phyloP scores from a whole-genome alignment of 2,113 vertebrate species.

The Lagopus leucura region DNA sequence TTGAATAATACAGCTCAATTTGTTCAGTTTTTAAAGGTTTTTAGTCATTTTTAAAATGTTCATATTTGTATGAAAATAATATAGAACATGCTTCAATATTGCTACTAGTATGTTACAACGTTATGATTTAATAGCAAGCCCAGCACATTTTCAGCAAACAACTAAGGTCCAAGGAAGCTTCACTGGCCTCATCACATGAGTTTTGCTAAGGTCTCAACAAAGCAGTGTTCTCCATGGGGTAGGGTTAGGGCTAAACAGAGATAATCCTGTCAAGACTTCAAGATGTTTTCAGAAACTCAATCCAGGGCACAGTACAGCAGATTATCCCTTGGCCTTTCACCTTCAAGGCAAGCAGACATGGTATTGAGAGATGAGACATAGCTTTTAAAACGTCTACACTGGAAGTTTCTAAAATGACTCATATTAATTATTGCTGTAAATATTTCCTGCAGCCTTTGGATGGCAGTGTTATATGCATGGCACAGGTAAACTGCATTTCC shows the following conservation, averaged over 20 bases:
- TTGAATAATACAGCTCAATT: not conserved
- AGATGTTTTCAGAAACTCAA: slow-evolving; percentile 59
- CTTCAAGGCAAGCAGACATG: not conserved
- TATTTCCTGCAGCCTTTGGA: not conserved
- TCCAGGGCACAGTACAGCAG: slow-evolving; percentile 12
- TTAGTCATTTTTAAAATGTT: not conserved
- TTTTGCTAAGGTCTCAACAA: not conserved
- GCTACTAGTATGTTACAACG: not conserved
- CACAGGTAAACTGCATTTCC: not conserved
- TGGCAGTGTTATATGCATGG: not conserved
- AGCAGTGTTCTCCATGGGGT: not conserved
- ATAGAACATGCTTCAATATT: not conserved
- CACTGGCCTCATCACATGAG: not conserved
- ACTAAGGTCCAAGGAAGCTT: not conserved
- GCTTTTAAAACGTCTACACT: not conserved
- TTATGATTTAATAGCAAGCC: not conserved
- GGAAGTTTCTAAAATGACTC: not conserved
- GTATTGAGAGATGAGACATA: not conserved
- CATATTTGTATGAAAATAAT: not conserved
- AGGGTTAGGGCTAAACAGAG: slow-evolving; percentile 27
- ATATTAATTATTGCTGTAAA: not conserved
- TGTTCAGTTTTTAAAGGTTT: not conserved
- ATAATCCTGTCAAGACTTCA: slow-evolving; percentile 52
- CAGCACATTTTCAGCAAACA: not conserved
- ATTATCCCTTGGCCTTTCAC: slow-evolving; percentile 54